These are phyloP conservation scores for Lamprologus callipterus DNA, from an alignment of 2,113 vertebrate species.

Conservation along the genomic window DNA sequence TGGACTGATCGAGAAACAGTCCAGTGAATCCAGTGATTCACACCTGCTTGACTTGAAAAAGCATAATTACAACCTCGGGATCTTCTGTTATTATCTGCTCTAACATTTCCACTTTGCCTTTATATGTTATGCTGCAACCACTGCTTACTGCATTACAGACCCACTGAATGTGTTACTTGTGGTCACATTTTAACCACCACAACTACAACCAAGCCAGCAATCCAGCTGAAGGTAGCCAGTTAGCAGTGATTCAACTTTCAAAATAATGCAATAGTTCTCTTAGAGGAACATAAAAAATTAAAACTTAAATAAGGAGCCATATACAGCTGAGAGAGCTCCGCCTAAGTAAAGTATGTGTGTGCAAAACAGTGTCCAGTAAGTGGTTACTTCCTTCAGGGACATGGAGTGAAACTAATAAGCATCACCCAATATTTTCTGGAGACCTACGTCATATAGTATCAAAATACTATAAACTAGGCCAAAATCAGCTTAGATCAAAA, in stretches of 20 bases:
- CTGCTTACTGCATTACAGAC: neutral
- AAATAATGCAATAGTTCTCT: neutral
- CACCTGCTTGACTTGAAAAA: neutral
- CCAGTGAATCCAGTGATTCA: neutral
- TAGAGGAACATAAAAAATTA: neutral
- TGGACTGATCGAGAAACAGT: neutral
- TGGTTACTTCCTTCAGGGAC: neutral
- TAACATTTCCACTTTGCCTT: neutral
- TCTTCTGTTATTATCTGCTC: neutral
- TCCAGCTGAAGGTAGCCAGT: fast-evolving
- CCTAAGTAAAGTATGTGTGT: neutral
- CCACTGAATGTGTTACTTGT: neutral
- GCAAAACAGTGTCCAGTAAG: neutral
- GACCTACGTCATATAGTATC: fast-evolving
- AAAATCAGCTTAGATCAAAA: neutral
- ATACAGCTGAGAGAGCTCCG: fast-evolving
- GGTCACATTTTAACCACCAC: neutral
- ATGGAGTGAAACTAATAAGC: neutral
- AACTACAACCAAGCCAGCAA: neutral
- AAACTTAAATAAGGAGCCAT: neutral
- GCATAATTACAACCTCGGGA: neutral
- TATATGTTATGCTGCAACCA: neutral
- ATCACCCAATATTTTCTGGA: neutral
- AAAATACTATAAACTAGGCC: neutral
- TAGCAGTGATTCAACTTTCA: neutral